Evolutionary conservation across 1,140 invertebrate species (phyloP), one percentile per base, ranked within the genome.

Genomic region (Aphis craccivora): DNA sequence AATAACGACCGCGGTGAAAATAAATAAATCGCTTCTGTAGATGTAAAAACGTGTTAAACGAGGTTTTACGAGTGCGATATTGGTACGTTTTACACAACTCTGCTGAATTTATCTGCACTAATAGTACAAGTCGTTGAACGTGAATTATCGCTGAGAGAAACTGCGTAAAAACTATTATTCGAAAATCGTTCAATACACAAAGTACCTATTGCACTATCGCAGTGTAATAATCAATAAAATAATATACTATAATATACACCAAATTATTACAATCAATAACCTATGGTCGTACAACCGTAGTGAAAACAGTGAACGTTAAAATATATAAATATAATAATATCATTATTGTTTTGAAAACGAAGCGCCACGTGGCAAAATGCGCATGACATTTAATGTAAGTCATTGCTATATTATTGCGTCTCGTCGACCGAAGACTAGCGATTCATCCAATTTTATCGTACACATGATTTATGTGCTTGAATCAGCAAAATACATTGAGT

Each of bases 181-280:
- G 7, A 9, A 83, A 83, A 40, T 40, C 2, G 22, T 20, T 40
- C 81, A 5, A 83, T 83, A 40, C 37, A 83, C 81, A 83, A n/a
- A 81, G 8, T 83, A n/a, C n/a, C n/a, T n/a, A 40, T 83, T 35
- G 37, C 81, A 83, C 7, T 40, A 83, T 22, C 22, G 7, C 20
- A 40, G 22, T 8, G 1, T 22, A 23, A 40, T 40, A 2, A 20
- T 40, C 23, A 37, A 40, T 40, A 25, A 83, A 37, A 40, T 20
- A 40, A 83, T 40, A 83, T 3, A 9, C 23, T 83, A 83, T 40
- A 83, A 76, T 76, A 18, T n/a, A n/a, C 18, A n/a, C 30, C 30
- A n/a, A 76, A 76, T 76, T 76, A 76, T 76, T 76, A 76, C 60
- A 76, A n/a, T 76, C 30, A 76, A 76, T n/a, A n/a, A 76, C 14